Conservation (phyloP, 1,140 invertebrate species). For the Lordiphosa collinella region DNA sequence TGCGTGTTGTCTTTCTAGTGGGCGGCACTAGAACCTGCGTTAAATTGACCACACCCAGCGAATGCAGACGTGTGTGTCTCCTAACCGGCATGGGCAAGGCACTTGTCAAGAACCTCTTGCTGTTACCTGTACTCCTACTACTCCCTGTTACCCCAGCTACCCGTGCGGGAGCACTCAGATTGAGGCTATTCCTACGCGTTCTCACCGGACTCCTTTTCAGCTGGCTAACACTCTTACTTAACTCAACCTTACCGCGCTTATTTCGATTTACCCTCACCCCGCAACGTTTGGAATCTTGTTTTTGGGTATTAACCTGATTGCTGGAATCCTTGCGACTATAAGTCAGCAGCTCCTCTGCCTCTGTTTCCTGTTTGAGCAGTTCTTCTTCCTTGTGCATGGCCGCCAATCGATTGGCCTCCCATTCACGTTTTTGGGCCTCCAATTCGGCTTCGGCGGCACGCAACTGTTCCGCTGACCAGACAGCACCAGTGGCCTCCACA, state of each 20-base stretch:
- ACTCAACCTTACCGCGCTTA: conserved; percentile 40
- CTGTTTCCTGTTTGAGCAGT: conserved; percentile 85
- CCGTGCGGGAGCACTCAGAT: conserved; percentile 47
- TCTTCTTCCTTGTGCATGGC: conserved; percentile 85
- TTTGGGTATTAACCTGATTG: conserved; percentile 88
- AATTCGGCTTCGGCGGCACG: conserved; percentile 94
- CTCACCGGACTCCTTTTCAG: conserved; percentile 25
- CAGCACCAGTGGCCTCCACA: conserved; percentile 92
- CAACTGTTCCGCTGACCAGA: conserved; percentile 90
- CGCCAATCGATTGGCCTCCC: conserved; percentile 92
- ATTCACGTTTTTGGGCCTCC: conserved; percentile 94
- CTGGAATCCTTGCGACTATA: conserved; percentile 87
- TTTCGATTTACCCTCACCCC: conserved; percentile 31
- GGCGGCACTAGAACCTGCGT: conserved; percentile 26
- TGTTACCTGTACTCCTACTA: conserved; percentile 29
- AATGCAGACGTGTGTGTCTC: conserved; percentile 51
- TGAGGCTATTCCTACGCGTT: conserved; percentile 43
- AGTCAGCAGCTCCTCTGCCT: conserved; percentile 84
- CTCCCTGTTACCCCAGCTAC: conserved; percentile 1
- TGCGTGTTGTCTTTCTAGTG: conserved; percentile 76
- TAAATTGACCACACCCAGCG: conserved; percentile 25
- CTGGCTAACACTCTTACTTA: conserved; percentile 42
- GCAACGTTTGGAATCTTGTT: conserved; percentile 45
- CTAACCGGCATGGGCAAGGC: conserved; percentile 1
- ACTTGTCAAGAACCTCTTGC: conserved; percentile 20